phyloP scores from a whole-genome alignment of 2,113 vertebrate genomes.

The Petroica traversi region DNA sequence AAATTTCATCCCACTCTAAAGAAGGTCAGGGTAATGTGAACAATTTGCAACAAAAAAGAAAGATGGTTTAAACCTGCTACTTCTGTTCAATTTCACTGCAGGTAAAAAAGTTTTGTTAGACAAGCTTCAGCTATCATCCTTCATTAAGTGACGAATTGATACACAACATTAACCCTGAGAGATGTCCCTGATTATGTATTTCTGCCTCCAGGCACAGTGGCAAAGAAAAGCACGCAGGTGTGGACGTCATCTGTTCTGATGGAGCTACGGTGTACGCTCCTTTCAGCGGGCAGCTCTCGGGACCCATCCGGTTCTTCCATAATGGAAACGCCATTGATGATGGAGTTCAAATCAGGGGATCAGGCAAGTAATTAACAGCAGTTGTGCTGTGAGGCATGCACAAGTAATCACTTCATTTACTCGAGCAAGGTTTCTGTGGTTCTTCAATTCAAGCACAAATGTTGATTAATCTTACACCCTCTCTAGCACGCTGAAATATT shows the following conservation, averaged over 20 bases:
- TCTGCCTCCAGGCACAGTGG: not conserved
- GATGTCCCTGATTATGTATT: not conserved
- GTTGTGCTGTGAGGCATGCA: fast-evolving
- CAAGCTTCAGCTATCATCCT: not conserved
- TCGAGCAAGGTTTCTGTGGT: not conserved
- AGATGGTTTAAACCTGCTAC: not conserved
- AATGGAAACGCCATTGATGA: constrained; percentile 73
- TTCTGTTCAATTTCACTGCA: not conserved
- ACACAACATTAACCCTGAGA: not conserved
- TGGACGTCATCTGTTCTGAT: constrained; percentile 76
- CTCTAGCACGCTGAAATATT: fast-evolving
- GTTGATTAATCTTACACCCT: not conserved
- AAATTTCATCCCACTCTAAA: not conserved
- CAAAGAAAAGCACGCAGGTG: constrained; percentile 22
- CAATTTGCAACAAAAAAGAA: not conserved
- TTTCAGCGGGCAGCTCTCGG: constrained; percentile 71
- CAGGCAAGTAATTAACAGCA: constrained; percentile 56
- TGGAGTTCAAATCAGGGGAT: constrained; percentile 71
- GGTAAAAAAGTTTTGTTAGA: not conserved
- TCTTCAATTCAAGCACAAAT: not conserved
- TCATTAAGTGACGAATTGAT: not conserved
- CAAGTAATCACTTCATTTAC: not conserved
- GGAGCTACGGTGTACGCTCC: constrained; percentile 73
- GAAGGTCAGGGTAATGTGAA: not conserved
- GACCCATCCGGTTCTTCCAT: constrained; percentile 65